Base-by-base conservation (phyloP, 1,140 invertebrate genomes). In the Ips nitidus region DNA sequence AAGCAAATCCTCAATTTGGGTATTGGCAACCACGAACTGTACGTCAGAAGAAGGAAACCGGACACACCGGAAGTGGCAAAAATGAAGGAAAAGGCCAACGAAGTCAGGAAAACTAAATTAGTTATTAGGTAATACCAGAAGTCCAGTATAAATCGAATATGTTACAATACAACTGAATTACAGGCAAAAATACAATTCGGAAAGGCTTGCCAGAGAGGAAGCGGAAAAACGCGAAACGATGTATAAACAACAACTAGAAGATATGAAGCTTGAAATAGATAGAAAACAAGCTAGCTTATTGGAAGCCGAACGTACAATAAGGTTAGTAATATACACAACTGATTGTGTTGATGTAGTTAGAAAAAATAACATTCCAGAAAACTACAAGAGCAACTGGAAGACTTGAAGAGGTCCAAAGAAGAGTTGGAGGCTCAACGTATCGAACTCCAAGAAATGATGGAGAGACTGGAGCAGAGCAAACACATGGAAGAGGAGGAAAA, bases 251-350 rank as follows among this genome's bases (percentile, higher is more conserved):
- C 87, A 93, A 75, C 83, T 94, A 53, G 87, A 89, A 72, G 87
- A 85, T 72, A 90, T 94, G 89, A 88, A 91, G 75, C 90, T 92
- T 79, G 92, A 96, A 81, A 91, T 97, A 86, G 93, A 95, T 77
- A 89, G 89, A 79, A 88, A 93, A 69, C 85, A 91, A 77, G 89
- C 83, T 4, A 86, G 94, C 80, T 83, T 97, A 47, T 77, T 89
- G 41, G 93, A 95, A 80, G 95, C 96, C 40, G 92, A 94, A 85
- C 91, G 97, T 78, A 98, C 96, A 83, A 98, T 97, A 76, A 71
- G 47, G 63, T 66, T 52, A 1, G 22, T 40, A 61, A 43, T 3
- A n/a, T n/a, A 4, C 37, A 36, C 50, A 52, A 63, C 8, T 42
- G 3, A 45, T 45, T 45, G n/a, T 1, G 1, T 39, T 40, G 4